A percentile compares a stretch with the other conserved stretches of the same genome.
Conservation (phyloP, 2,888 invertebrate genomes). For the Drosophila basisetae region DNA sequence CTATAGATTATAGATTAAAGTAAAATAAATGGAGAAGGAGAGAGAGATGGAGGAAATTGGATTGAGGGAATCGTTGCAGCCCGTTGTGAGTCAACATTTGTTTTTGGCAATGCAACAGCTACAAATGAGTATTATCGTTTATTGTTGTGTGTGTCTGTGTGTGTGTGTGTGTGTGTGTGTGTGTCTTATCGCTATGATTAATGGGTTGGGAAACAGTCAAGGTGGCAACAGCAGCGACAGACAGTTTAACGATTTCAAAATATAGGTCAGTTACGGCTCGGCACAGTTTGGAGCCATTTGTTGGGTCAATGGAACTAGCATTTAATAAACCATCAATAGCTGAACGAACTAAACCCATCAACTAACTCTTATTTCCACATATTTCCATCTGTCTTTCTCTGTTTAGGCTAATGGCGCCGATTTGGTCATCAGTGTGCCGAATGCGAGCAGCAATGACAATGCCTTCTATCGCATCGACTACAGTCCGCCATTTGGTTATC, state of each 20-base stretch:
- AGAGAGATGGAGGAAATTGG: background rate
- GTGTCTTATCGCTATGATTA: conserved; percentile 49
- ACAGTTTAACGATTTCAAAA: conserved; percentile 45
- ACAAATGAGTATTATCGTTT: conserved; percentile 5
- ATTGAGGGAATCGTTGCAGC: conserved; percentile 14
- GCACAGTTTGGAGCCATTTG: background rate
- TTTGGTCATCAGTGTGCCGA: conserved; percentile 95
- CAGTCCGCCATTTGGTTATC: conserved; percentile 92
- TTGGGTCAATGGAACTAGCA: conserved; percentile 3
- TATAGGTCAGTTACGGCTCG: conserved; percentile 46
- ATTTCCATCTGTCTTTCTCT: background rate
- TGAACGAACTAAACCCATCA: background rate
- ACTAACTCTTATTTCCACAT: background rate
- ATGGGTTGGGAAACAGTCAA: conserved; percentile 37
- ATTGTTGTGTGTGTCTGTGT: background rate
- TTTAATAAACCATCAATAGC: conserved; percentile 7
- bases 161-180: conserved; percentile 8
- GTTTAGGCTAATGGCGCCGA: conserved; percentile 88
- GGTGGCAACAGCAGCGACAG: conserved; percentile 5
- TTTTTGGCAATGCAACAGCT: conserved; percentile 26
- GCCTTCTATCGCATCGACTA: conserved; percentile 95
- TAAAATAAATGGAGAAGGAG: background rate
- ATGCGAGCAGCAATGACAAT: conserved; percentile 90
- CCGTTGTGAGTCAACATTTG: conserved; percentile 46
- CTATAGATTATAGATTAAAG: conserved; percentile 20